Conservation (phyloP, 2,797 vertebrate species). For the Pantherophis alleghaniensis region DNA sequence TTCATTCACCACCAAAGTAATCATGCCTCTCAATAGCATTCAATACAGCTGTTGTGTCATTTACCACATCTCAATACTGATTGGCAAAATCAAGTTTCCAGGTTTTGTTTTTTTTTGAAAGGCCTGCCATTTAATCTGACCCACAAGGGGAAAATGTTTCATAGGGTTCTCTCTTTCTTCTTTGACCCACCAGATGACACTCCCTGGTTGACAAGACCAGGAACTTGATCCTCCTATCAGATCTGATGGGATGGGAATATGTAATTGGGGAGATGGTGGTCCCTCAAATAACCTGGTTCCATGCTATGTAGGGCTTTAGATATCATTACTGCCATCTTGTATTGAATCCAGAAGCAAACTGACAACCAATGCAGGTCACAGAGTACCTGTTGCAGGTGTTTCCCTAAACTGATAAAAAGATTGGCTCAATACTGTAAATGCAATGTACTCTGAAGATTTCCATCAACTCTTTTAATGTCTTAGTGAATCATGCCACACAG, state of each 20-base stretch:
- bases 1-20: background rate
- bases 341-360: background rate
- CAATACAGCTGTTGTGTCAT: background rate
- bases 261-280: background rate
- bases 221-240: background rate
- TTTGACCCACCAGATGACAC: background rate
- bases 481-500: background rate
- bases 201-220: background rate
- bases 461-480: background rate
- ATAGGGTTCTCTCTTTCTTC: background rate
- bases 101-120: background rate
- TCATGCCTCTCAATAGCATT: background rate
- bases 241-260: background rate
- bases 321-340: background rate
- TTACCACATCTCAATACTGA: background rate
- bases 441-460: background rate
- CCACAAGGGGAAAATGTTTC: background rate
- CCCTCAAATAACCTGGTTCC: background rate
- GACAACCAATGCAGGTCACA: background rate
- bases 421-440: background rate
- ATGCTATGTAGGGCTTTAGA: background rate
- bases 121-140: background rate
- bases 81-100: background rate
- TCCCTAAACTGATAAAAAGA: background rate
- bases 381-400: too few relatives aligned